Conservation (phyloP, 2,797 vertebrate species). For the Eutrigla gurnardus region DNA sequence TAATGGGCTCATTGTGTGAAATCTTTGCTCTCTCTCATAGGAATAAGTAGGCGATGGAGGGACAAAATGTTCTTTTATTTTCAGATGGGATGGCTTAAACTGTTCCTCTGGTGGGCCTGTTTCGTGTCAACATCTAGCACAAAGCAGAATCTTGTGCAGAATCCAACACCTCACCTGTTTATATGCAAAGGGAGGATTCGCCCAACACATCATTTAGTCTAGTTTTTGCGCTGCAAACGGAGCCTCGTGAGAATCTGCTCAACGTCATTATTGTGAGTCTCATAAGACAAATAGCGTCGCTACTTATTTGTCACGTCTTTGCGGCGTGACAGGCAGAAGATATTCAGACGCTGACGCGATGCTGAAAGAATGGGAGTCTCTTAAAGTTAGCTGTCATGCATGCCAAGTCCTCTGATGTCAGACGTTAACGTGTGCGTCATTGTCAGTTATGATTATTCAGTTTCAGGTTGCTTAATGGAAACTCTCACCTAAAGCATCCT, state of each 20-base stretch:
- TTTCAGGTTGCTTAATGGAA: slow-evolving; percentile 30
- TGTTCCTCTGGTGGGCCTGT: slow-evolving; percentile 19
- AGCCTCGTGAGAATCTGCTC: slow-evolving; percentile 31
- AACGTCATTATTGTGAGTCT: slow-evolving; percentile 3
- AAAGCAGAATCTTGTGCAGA: slow-evolving; percentile 20
- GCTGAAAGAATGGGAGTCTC: slow-evolving; percentile 8
- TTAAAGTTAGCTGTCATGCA: slow-evolving; percentile 18
- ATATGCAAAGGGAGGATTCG: slow-evolving; percentile 26
- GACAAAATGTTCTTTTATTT: slow-evolving; percentile 47
- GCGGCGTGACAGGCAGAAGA: background rate
- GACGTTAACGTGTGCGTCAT: slow-evolving; percentile 13
- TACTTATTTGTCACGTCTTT: too few species aligned
- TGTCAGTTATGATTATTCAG: background rate
- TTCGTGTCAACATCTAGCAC: slow-evolving; percentile 39
- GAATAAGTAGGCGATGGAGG: slow-evolving; percentile 35
- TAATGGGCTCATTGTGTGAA: slow-evolving; percentile 65
- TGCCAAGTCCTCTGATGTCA: slow-evolving; percentile 14
- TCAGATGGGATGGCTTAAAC: slow-evolving; percentile 43
- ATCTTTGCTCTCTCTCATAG: slow-evolving; percentile 35
- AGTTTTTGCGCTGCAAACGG: slow-evolving; percentile 23
- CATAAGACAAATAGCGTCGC: background rate
- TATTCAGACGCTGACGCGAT: background rate
- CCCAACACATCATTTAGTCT: slow-evolving; percentile 7
- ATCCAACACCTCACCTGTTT: slow-evolving; percentile 17
- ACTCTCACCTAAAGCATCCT: slow-evolving; percentile 20